Conservation (phyloP, 2,113 vertebrate species). For the Ariopsis seemanni region DNA sequence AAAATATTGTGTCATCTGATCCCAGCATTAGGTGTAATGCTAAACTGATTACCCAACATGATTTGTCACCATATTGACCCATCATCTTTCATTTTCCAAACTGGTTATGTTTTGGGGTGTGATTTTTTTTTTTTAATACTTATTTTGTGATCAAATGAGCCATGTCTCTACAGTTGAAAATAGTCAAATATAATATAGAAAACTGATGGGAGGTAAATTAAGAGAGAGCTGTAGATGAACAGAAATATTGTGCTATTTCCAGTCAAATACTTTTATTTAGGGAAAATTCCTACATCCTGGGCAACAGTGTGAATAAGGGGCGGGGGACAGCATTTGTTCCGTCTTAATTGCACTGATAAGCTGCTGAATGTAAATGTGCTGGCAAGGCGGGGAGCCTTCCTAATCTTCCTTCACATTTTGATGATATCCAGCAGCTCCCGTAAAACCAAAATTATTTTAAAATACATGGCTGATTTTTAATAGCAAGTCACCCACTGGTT, state of each 20-base stretch:
- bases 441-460: constrained; percentile 6
- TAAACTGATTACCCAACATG: not conserved
- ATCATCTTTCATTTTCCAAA: not conserved
- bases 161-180: not conserved
- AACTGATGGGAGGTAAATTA: not conserved
- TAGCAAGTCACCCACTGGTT: not conserved
- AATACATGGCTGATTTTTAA: not conserved
- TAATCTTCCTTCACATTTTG: constrained; percentile 27
- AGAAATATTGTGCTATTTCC: not conserved
- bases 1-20: no score
- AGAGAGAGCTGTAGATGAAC: not conserved
- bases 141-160: not conserved
- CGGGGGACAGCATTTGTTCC: constrained; percentile 35
- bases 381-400: constrained; percentile 12
- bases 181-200: not conserved
- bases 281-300: not conserved
- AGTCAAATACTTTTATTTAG: not conserved
- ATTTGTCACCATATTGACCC: not conserved
- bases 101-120: no score
- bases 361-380: constrained; percentile 17
- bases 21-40: no score
- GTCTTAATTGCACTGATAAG: constrained; percentile 32
- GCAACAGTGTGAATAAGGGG: constrained; percentile 31
- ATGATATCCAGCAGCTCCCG: not conserved
- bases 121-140: not conserved